Evolutionary conservation across 2,797 vertebrate genomes (phyloP).

Genomic region (Tadarida brasiliensis): DNA sequence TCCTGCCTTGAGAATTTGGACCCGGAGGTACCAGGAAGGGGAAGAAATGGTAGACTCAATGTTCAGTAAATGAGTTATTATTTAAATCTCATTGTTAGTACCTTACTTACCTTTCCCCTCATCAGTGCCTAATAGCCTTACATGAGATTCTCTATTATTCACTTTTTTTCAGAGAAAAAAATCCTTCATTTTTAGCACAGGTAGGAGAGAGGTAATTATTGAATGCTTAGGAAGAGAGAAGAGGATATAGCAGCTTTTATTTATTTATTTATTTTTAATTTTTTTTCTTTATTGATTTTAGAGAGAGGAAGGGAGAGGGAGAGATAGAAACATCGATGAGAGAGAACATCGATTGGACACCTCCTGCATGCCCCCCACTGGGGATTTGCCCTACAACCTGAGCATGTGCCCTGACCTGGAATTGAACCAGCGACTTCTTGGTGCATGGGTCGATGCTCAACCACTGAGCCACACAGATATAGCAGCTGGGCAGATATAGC

Average conservation of each 20-base stretch:
- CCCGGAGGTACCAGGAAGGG: neutral
- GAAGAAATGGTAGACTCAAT: neutral
- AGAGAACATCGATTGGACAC: too few species aligned
- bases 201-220: neutral
- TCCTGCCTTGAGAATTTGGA: neutral
- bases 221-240: neutral
- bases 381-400: too few species aligned
- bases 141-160: neutral
- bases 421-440: too few species aligned
- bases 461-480: too few species aligned
- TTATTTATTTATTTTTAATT: too few species aligned
- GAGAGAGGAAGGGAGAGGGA: too few species aligned
- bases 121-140: neutral
- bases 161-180: neutral
- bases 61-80: neutral
- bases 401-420: too few species aligned
- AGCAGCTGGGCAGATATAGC: too few species aligned
- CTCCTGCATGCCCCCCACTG: too few species aligned
- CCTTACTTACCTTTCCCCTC: neutral
- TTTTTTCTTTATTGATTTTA: too few species aligned
- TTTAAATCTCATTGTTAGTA: neutral
- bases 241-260: neutral
- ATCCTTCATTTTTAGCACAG: neutral
- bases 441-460: too few species aligned
- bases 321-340: too few species aligned